Evolutionary conservation across 2,113 vertebrate species (phyloP).

Genomic region (Agelaius phoeniceus): DNA sequence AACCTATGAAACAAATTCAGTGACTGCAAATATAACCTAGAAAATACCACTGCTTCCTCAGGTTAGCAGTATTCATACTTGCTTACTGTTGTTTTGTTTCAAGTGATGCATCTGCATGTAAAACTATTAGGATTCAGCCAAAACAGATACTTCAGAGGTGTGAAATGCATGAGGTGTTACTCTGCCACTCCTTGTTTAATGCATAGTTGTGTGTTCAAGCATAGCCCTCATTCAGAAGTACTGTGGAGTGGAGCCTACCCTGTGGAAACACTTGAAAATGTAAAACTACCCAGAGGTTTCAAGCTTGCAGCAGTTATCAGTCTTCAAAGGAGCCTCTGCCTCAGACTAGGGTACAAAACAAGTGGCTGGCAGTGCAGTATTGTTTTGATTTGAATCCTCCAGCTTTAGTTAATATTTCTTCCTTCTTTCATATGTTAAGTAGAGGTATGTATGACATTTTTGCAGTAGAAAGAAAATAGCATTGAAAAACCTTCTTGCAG

Average conservation of each 20-base stretch:
- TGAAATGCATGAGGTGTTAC: background rate
- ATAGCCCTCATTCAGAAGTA: background rate
- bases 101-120: background rate
- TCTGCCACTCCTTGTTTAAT: background rate
- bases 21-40: background rate
- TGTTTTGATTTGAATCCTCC: background rate
- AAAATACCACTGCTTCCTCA: background rate
- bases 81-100: background rate
- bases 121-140: background rate
- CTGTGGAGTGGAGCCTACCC: background rate
- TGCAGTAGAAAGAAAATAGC: background rate
- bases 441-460: background rate
- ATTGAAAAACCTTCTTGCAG: background rate
- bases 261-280: background rate
- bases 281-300: background rate
- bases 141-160: background rate
- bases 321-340: background rate
- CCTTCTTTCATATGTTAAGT: background rate
- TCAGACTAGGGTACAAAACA: background rate
- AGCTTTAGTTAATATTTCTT: background rate
- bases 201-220: background rate
- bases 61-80: background rate
- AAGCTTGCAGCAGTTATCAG: background rate
- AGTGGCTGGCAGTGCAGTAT: background rate
- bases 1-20: background rate